Evolutionary conservation across 2,797 vertebrate genomes (phyloP).

Genomic region (Lophotriccus pileatus): DNA sequence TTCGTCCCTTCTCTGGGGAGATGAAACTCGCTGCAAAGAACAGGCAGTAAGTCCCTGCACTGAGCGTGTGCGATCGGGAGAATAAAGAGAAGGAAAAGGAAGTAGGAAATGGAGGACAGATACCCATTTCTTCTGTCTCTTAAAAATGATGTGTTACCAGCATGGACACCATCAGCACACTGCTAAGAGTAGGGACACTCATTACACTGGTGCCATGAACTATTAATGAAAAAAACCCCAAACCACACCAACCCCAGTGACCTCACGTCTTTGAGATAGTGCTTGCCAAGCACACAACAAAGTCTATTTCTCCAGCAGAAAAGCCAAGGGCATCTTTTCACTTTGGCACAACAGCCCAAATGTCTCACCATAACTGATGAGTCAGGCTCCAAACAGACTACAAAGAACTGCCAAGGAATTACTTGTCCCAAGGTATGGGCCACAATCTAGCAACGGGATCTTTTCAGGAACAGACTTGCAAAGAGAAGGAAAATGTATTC

Average conservation of each 20-base stretch:
- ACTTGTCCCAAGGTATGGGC: not conserved
- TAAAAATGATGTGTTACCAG: not conserved
- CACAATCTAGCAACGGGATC: not conserved
- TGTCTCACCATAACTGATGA: slow-evolving; percentile 1
- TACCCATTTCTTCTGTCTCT: not conserved
- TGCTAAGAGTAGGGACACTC: not conserved
- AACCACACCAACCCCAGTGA: not conserved
- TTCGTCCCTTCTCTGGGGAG: slow-evolving; percentile 92
- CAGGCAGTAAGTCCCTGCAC: not conserved
- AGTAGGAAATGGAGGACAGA: not conserved
- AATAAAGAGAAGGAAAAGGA: not conserved
- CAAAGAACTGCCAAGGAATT: not conserved
- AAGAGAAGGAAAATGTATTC: not conserved
- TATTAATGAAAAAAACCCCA: not conserved
- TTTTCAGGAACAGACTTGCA: not conserved
- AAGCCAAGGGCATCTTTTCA: not conserved
- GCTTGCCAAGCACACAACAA: not conserved
- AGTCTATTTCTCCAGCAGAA: not conserved
- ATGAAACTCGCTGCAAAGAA: slow-evolving; percentile 89
- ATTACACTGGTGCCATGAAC: not conserved
- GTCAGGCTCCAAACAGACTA: slow-evolving; percentile 9
- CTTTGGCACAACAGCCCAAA: not conserved
- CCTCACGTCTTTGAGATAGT: not conserved
- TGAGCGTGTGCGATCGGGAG: not conserved
- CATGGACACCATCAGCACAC: not conserved